These are phyloP conservation scores for Azemiops feae DNA, from an alignment of 2,113 vertebrate species.

Conservation along the genomic window DNA sequence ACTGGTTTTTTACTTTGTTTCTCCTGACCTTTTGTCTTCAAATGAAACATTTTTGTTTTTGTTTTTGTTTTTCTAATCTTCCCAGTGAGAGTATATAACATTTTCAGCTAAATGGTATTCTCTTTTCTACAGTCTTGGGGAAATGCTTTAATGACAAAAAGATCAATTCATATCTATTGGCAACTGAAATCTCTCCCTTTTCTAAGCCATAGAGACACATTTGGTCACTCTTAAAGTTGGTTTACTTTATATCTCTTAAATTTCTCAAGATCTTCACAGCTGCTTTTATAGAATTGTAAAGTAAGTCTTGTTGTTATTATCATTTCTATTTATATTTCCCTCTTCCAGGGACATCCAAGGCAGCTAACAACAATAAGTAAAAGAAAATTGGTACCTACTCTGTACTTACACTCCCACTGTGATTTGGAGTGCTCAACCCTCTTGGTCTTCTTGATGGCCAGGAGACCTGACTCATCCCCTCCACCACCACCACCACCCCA, in stretches of 20 bases:
- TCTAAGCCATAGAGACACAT: slow-evolving; percentile 28
- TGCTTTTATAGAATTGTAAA: background rate
- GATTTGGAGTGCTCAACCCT: background rate
- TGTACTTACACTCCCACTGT: background rate
- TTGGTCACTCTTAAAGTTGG: slow-evolving; percentile 22
- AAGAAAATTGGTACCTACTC: background rate
- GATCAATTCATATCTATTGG: background rate
- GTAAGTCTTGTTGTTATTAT: slow-evolving; percentile 1
- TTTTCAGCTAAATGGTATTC: slow-evolving; percentile 10
- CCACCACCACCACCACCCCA: background rate
- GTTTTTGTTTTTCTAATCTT: slow-evolving; percentile 39
- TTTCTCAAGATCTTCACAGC: background rate
- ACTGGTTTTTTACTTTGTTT: slow-evolving; percentile 40
- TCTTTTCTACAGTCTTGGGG: background rate
- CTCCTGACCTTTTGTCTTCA: slow-evolving; percentile 49
- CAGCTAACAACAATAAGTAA: background rate
- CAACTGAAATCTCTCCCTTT: slow-evolving; percentile 30
- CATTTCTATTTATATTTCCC: background rate
- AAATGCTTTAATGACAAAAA: slow-evolving; percentile 21
- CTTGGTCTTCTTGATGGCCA: background rate
- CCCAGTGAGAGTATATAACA: slow-evolving; percentile 37
- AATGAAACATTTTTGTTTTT: slow-evolving; percentile 43
- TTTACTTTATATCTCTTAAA: background rate
- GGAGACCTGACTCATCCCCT: background rate
- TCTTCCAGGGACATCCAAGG: background rate